Evolutionary conservation across 2,888 invertebrate species (phyloP), one percentile per base, ranked within the genome.

Genomic region (Hetaerina titia): DNA sequence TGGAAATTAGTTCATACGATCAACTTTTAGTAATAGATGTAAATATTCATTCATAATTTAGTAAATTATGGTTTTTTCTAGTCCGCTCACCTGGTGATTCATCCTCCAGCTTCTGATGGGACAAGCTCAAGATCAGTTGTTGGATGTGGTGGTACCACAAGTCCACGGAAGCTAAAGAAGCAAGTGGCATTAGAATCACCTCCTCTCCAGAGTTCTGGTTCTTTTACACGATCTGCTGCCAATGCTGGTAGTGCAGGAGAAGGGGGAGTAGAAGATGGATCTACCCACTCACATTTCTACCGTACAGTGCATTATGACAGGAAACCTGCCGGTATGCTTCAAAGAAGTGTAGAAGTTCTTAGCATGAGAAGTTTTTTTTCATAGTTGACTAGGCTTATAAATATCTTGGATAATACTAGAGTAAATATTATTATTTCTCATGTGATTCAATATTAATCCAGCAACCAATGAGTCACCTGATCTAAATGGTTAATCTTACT

Each of bases 151-250:
- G 90, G 63, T 2, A 89, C 31, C 7, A 97, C 97, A 94, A 98
- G 98, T 95, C 98, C 98, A 6, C 97, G 98, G 95, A 97, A 97
- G 95, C 96, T 98, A 31, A 98, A 97, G 94, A 98, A 98, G 96
- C 98, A 98, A 96, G 98, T 98, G 58, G 98, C 98, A n/a, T 96
- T 98, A 92, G 98, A 98, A 95, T 98, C 98, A 25, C 98, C 98
- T 7, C 96, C 96, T 17, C 95, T 95, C 15, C 57, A 95, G 57
- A 95, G 95, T 22, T 60, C 95, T 69, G 15, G 25, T 60, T 5
- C 87, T 31, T 94, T 69, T 88, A 19, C 87, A 25, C 45, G 92
- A 31, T 69, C 92, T 19, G 6, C n/a, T 6, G 56, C 45, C 31
- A 56, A 64, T 57, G 31, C 64, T 22, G 5, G 69, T n/a, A 63